phyloP scores from a whole-genome alignment of 2,113 vertebrate species.

The Brachypodius melanocephalos region DNA sequence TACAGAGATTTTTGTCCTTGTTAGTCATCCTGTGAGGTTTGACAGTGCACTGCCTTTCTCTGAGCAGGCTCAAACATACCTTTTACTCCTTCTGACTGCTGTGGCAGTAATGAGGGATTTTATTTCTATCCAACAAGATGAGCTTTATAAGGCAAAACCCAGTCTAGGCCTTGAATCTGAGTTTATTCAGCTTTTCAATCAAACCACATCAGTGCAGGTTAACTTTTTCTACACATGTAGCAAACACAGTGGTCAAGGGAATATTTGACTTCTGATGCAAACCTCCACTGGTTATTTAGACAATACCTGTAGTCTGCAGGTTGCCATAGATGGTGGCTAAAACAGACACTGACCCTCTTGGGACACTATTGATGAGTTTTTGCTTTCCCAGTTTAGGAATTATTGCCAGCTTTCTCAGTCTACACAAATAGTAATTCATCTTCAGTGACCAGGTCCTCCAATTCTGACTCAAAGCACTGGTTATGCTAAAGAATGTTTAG shows the following conservation, averaged over 20 bases:
- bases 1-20: background rate
- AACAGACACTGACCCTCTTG: background rate
- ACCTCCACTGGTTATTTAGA: background rate
- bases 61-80: background rate
- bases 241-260: background rate
- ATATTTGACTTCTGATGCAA: background rate
- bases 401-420: background rate
- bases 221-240: background rate
- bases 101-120: background rate
- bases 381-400: background rate
- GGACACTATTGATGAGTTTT: background rate
- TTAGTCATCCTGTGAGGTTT: background rate
- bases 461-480: background rate
- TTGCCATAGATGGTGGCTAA: background rate
- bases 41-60: background rate
- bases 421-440: background rate
- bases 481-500: background rate
- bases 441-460: background rate
- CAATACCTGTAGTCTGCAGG: rapidly evolving
- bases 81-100: background rate
- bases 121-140: background rate
- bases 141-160: background rate
- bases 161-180: background rate
- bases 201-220: background rate
- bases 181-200: background rate